Evolutionary conservation across 2,888 invertebrate species (phyloP).

Genomic region (Nineta flava): DNA sequence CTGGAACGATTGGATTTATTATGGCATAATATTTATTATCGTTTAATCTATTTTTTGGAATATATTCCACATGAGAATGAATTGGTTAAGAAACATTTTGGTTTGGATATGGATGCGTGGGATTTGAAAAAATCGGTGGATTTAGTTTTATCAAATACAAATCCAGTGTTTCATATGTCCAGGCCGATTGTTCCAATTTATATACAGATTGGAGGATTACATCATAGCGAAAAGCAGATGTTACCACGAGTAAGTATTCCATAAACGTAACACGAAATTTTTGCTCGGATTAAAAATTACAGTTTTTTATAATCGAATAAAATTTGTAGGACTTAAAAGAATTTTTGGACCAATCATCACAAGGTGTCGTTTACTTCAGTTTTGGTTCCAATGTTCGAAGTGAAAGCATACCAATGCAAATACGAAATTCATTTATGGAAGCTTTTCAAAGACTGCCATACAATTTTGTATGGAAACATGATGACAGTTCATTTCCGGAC

Average conservation of each 20-base stretch:
- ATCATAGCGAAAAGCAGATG: constrained; percentile 21
- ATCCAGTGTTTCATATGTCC: constrained; percentile 22
- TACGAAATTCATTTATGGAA: constrained; percentile 27
- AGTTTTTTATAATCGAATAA: constrained; percentile 15
- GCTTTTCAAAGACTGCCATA: constrained; percentile 34
- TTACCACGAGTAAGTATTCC: constrained; percentile 24
- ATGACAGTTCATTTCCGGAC: constrained; percentile 24
- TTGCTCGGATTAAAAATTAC: too few species aligned
- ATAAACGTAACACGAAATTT: too few species aligned
- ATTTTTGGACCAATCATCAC: constrained; percentile 27
- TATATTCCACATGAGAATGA: constrained; percentile 8
- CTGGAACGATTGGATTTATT: not conserved
- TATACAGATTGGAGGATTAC: constrained; percentile 25
- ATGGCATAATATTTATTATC: not conserved
- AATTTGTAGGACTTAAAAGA: not conserved
- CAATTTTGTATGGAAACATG: constrained; percentile 36
- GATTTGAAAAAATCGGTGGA: constrained; percentile 13
- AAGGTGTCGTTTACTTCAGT: constrained; percentile 34
- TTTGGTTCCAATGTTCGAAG: constrained; percentile 34
- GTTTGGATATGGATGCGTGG: constrained; percentile 4
- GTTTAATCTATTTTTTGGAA: constrained; percentile 1
- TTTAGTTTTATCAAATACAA: constrained; percentile 24
- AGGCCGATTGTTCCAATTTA: constrained; percentile 24
- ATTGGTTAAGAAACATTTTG: constrained; percentile 8
- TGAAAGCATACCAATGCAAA: constrained; percentile 26